Percentiles rank a stretch among this genome's conserved stretches.
phyloP scores from a whole-genome alignment of 2,888 invertebrate genomes.

The Antheraea assamensis region DNA sequence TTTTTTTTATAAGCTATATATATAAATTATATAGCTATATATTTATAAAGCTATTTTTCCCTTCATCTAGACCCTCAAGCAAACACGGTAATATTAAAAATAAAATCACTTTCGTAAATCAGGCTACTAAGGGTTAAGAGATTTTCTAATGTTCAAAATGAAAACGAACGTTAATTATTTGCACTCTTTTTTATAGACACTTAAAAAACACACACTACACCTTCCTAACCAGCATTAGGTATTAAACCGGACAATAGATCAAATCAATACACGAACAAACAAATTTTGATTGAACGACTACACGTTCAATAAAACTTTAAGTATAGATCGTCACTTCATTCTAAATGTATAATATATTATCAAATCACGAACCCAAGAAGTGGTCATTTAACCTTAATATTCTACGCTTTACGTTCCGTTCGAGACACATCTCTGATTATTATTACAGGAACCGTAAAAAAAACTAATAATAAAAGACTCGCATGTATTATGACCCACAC shows the following conservation, averaged over 20 bases:
- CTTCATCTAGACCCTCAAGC: no score
- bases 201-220: background rate
- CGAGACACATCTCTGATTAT: background rate
- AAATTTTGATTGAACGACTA: background rate
- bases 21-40: no score
- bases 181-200: background rate
- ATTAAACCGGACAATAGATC: background rate
- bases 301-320: background rate
- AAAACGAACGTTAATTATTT: background rate
- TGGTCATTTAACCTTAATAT: background rate
- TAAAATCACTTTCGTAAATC: no score
- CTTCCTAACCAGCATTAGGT: no score
- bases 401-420: background rate
- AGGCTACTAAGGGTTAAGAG: no score
- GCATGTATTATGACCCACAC: constrained; percentile 46
- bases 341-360: background rate
- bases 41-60: no score
- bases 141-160: no score
- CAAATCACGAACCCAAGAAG: background rate
- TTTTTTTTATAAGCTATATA: no score
- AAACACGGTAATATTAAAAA: no score
- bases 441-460: constrained; percentile 13
- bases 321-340: background rate
- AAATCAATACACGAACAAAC: background rate
- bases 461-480: constrained; percentile 25